Base-by-base conservation (phyloP, 2,888 invertebrate genomes). In the Agonopterix alstromeriana region DNA sequence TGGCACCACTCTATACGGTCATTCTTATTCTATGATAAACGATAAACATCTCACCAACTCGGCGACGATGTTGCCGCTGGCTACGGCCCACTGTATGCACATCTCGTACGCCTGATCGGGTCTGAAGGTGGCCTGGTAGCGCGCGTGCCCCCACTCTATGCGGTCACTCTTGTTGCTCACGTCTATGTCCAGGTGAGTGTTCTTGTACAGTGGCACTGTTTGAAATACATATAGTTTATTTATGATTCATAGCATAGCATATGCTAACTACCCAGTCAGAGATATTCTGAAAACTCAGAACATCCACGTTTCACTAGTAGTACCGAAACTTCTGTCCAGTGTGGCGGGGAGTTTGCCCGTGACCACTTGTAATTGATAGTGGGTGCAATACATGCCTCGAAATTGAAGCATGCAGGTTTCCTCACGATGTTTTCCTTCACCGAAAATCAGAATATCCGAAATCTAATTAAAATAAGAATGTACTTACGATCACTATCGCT, bases 1-100 rank as follows among this genome's bases (percentile, higher is more conserved):
- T 97, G 97, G 2, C 97, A 98, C 98, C 98, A 98, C 82, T 99
- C 98, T 52, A 95, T 93, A 43, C 98, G 91, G 70, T 97, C 97
- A 71, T n/a, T 17, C 17, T 2, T 17, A 3, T 3, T 17, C 2
- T 3, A 17, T 27, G 7, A 27, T 27, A 27, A 27, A 27, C 1
- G 27, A 27, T 27, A 5, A 27, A 27, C 27, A 7, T 27, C 73
- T 82, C 78, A 95, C 96, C 90, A 97, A 89, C 81, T 99, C 98
- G 42, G 96, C 94, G 11, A 98, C 95, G 56, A 98, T 96, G 48
- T 96, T 95, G 9, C 99, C 98, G 12, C 98, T 98, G 1, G 98
- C 96, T 48, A 97, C 97, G 43, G 98, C 93, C 99, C 99, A 99
- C 76, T 98, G 97, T 35, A 98, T 93, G 58, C 96, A 95, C 70